A percentile compares a stretch with the other conserved stretches of the same genome.
Evolutionary conservation across 1,140 invertebrate species (phyloP).

Genomic region (Gryon sp.): DNA sequence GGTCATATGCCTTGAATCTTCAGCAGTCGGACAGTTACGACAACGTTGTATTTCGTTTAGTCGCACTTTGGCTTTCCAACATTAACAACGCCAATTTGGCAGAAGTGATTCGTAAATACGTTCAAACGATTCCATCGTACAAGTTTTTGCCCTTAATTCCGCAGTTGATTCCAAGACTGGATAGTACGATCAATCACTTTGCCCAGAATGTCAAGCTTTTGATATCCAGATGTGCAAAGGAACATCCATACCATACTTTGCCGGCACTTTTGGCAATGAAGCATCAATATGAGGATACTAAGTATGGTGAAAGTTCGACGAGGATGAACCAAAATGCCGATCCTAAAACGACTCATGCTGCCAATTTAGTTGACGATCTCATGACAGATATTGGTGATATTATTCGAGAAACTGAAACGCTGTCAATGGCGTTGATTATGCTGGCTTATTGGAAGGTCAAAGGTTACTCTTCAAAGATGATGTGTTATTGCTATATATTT

Average conservation of each 20-base stretch:
- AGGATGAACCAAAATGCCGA: slow-evolving; percentile 56
- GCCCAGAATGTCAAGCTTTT: slow-evolving; percentile 74
- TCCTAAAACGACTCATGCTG: slow-evolving; percentile 80
- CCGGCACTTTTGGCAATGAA: slow-evolving; percentile 89
- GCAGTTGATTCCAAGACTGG: slow-evolving; percentile 91
- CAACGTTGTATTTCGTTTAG: slow-evolving; percentile 88
- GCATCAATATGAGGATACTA: slow-evolving; percentile 85
- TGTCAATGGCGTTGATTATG: slow-evolving; percentile 80
- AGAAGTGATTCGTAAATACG: slow-evolving; percentile 79
- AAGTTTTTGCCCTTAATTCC: slow-evolving; percentile 93
- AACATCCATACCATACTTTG: slow-evolving; percentile 94
- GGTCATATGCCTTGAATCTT: slow-evolving; percentile 84
- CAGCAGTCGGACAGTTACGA: slow-evolving; percentile 85
- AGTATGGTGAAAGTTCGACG: slow-evolving; percentile 71
- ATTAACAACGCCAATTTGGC: slow-evolving; percentile 79
- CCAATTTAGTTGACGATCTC: slow-evolving; percentile 75
- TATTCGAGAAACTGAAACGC: slow-evolving; percentile 75
- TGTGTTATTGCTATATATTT: no score
- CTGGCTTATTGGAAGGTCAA: slow-evolving; percentile 67
- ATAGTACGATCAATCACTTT: slow-evolving; percentile 72
- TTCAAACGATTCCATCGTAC: slow-evolving; percentile 84
- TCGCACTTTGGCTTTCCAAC: slow-evolving; percentile 93
- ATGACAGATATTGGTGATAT: slow-evolving; percentile 65
- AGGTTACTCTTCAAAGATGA: slow-evolving; percentile 34
- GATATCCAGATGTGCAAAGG: slow-evolving; percentile 83